Base-by-base conservation (phyloP, 2,113 vertebrate species). In the Lophura nycthemera region DNA sequence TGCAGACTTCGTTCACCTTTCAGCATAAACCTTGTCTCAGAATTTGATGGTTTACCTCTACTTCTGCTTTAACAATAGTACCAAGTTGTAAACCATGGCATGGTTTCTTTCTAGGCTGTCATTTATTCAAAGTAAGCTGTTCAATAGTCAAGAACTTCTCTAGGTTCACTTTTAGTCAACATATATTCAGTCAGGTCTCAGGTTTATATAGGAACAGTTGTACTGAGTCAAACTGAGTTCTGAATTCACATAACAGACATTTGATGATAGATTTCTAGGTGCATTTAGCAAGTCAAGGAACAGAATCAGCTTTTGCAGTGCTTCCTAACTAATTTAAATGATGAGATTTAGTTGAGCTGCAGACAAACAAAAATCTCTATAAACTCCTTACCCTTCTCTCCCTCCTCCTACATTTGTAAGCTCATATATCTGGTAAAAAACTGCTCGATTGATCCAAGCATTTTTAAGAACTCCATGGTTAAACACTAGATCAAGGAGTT, bases 191-290 rank as follows among this genome's bases (percentile, higher is more conserved):
- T 7, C 17, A 30, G 6, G 4, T 17, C 56, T 83, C 1, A 2
- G 6, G 14, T 56, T 50, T 42, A 32, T 38, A 22, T 5, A 80
- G 57, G 36, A 85, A 50, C 3, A 79, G 47, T 38, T 14, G 34
- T 30, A 47, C 11, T 70, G 36, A 30, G 1, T 70, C 45, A 87
- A 73, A 73, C 36, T 13, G 60, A 10, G 56, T 77, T 86, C 11
- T 38, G 60, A 77, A 38, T 71, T 80, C 19, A 63, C 2, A 1
- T 34, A 38, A 72, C 17, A 76, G 25, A 74, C 13, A 50, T 36
- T 0, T 77, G 29, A 50, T 61, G 7, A 38, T 8, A 56, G n/a
- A 42, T 0, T 2, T 20, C 8, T 50, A 42, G 4, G 13, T 38
- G 19, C 32, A 7, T 66, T 80, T 21, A 54, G 77, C 11, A 15